Evolutionary conservation across 2,797 vertebrate genomes (phyloP).

Genomic region (Chloroceryle amazona): DNA sequence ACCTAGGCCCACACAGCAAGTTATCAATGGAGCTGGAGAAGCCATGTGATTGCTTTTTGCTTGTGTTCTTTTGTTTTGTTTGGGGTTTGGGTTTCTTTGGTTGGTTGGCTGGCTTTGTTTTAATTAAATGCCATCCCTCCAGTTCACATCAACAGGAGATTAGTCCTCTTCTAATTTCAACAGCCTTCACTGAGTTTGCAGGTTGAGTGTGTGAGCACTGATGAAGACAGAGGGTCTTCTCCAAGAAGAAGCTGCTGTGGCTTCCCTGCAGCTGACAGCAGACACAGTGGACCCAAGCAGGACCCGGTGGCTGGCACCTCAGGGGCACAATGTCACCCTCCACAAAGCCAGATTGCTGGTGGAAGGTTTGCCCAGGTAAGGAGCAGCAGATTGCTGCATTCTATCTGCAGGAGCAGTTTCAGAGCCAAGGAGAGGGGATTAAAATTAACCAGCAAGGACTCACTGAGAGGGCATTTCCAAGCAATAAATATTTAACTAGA

Average conservation of each 20-base stretch:
- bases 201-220: not conserved
- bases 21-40: not conserved
- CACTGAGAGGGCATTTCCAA: slow-evolving; percentile 2
- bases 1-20: not conserved
- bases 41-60: accelerated
- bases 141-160: not conserved
- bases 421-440: not conserved
- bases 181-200: not conserved
- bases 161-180: not conserved
- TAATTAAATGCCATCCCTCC: not conserved
- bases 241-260: accelerated
- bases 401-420: not conserved
- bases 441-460: not conserved
- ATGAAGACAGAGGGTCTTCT: not conserved
- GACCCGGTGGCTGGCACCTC: not conserved
- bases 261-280: not conserved
- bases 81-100: not conserved
- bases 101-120: not conserved
- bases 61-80: not conserved
- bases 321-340: not conserved
- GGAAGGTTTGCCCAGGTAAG: not conserved
- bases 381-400: not conserved
- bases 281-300: not conserved
- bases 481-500: slow-evolving; percentile 31
- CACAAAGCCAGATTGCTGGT: accelerated